Percentiles rank a stretch among this genome's conserved stretches.
Evolutionary conservation across 1,140 invertebrate genomes (phyloP).

Genomic region (Drosophila hydei): DNA sequence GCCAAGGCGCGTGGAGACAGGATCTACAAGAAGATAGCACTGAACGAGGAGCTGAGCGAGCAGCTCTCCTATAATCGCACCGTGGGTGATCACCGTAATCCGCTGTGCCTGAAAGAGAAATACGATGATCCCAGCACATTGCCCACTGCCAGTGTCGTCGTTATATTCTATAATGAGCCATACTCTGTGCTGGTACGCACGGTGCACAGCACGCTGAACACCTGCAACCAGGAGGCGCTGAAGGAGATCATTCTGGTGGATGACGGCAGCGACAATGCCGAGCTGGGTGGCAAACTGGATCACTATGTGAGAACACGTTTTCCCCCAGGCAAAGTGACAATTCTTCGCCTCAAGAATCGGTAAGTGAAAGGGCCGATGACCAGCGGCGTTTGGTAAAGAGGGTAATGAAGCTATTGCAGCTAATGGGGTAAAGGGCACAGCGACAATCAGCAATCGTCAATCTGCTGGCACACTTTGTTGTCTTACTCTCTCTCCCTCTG

Average conservation of each 20-base stretch:
- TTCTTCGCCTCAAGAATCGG: slow-evolving; percentile 91
- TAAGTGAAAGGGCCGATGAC: slow-evolving; percentile 76
- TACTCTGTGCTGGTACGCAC: slow-evolving; percentile 93
- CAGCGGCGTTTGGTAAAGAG: neutral
- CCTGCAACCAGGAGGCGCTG: slow-evolving; percentile 88
- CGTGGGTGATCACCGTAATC: slow-evolving; percentile 86
- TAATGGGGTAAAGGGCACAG: slow-evolving; percentile 2
- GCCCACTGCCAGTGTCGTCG: slow-evolving; percentile 88
- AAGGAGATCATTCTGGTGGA: slow-evolving; percentile 95
- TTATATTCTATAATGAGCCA: slow-evolving; percentile 96
- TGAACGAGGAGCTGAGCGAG: slow-evolving; percentile 93
- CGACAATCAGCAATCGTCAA: neutral
- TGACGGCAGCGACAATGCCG: slow-evolving; percentile 92
- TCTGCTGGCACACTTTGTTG: slow-evolving; percentile 28
- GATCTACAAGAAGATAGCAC: slow-evolving; percentile 90
- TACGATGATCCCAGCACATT: slow-evolving; percentile 84
- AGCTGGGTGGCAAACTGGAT: slow-evolving; percentile 90
- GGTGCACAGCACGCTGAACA: slow-evolving; percentile 94
- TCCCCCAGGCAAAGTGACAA: slow-evolving; percentile 87
- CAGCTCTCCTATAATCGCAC: slow-evolving; percentile 91
- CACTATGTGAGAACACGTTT: slow-evolving; percentile 90
- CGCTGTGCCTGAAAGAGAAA: slow-evolving; percentile 84
- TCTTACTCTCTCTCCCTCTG: neutral
- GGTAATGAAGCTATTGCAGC: neutral
- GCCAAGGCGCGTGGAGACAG: slow-evolving; percentile 86